Conservation (phyloP, 2,888 invertebrate genomes). For the Leucophenga montana region DNA sequence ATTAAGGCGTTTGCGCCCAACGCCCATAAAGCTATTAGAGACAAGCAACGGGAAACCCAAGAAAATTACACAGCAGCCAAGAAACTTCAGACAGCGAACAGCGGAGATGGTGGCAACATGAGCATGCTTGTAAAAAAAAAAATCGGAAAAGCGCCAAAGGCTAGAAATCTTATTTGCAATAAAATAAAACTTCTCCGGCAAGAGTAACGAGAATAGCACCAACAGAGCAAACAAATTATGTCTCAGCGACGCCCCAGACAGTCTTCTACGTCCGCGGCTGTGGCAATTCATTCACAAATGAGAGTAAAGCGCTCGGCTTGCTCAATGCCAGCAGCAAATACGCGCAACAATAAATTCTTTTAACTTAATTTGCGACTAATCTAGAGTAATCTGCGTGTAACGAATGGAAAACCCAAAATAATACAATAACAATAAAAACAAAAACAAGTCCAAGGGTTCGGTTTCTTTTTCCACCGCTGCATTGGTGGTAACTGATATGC, state of each 20-base stretch:
- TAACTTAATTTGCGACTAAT: conserved; percentile 56
- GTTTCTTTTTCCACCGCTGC: too few relatives aligned
- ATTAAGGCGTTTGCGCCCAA: conserved; percentile 43
- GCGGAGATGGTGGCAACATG: neutral
- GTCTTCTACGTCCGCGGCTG: neutral
- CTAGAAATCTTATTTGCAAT: conserved; percentile 68
- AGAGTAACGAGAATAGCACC: conserved; percentile 9
- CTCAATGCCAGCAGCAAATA: conserved; percentile 12
- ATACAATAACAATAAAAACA: conserved; percentile 46
- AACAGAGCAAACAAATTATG: conserved; percentile 14
- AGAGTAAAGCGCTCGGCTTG: too few relatives aligned
- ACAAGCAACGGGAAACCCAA: neutral
- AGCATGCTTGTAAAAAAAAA: neutral
- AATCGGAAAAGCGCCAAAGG: conserved; percentile 19
- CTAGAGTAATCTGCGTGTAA: conserved; percentile 66
- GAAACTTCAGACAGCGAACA: neutral
- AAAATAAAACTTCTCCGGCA: conserved; percentile 41
- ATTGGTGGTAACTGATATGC: conserved; percentile 53
- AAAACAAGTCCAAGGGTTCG: neutral
- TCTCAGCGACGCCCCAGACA: conserved; percentile 6
- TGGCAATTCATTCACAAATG: too few relatives aligned
- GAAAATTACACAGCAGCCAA: too few relatives aligned
- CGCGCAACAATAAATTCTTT: conserved; percentile 50
- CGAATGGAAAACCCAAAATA: conserved; percentile 53
- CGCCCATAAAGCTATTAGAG: conserved; percentile 50